Base-by-base conservation (phyloP, 2,113 vertebrate species). In the Thamnaconus septentrionalis region DNA sequence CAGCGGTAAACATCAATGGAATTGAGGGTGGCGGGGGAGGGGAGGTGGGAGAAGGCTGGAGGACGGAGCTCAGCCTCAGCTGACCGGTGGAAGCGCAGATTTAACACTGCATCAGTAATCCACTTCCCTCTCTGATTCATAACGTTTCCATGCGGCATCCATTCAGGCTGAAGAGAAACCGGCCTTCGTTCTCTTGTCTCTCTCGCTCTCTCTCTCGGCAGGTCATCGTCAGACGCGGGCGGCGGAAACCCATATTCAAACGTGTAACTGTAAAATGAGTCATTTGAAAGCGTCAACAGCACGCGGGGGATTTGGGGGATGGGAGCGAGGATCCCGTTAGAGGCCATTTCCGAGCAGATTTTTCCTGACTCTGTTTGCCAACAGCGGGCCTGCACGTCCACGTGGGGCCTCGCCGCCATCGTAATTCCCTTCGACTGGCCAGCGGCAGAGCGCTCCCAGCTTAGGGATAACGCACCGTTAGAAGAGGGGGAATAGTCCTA, bases 71-170 rank as follows among this genome's bases (percentile, higher is more conserved):
- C 18, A 31, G 59, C 71, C 74, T 68, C 40, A 69, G 56, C 18
- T 78, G 77, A 79, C 75, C 67, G 67, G 31, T 42, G n/a, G n/a
- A n/a, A n/a, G n/a, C n/a, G n/a, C n/a, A 41, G 63, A 61, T 71
- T 79, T 63, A 62, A 54, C n/a, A 49, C 59, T 49, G 49, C 41
- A 62, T 54, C 56, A 52, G 11, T 57, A 56, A 64, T 59, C 9
- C 61, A 56, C 5, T 55, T 42, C 53, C n/a, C n/a, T 60, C 60
- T 59, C 55, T 53, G 8, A 42, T 63, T 53, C 7, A 10, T 61
- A 40, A 7, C 41, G 1, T 47, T 59, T 44, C 59, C 48, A 9
- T 48, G 42, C 53, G 60, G 10, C 61, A 56, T 61, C 57, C 41
- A 57, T 59, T 59, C 40, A 12, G 41, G 11, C 18, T 53, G 51